These are phyloP conservation scores for Lagria hirta DNA, from an alignment of 2,888 invertebrate species.

Conservation along the genomic window DNA sequence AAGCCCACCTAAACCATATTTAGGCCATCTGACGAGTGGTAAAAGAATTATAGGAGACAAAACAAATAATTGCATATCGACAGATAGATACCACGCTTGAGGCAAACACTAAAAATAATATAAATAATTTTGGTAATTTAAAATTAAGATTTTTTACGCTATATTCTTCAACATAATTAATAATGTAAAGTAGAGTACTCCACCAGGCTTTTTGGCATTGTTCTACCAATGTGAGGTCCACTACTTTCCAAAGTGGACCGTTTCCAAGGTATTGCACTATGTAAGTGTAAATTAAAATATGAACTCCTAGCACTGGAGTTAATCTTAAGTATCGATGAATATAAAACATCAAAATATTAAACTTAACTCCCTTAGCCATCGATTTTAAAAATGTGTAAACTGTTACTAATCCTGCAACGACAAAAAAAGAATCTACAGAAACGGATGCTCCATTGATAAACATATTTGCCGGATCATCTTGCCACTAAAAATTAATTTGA, in stretches of 20 bases:
- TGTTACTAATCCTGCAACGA: conserved; percentile 61
- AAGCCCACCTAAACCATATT: conserved; percentile 2
- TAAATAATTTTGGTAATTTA: no score
- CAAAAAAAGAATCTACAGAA: conserved; percentile 65
- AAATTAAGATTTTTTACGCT: not conserved
- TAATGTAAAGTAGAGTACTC: conserved; percentile 20
- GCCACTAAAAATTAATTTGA: conserved; percentile 45
- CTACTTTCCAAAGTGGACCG: conserved; percentile 23
- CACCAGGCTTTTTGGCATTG: conserved; percentile 21
- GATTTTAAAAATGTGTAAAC: conserved; percentile 50
- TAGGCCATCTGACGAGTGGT: conserved; percentile 51
- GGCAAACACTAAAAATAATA: conserved; percentile 50
- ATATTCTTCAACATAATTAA: conserved; percentile 15
- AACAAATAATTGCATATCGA: conserved; percentile 60
- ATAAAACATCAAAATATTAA: conserved; percentile 42
- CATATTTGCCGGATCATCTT: conserved; percentile 23
- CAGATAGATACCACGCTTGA: conserved; percentile 61
- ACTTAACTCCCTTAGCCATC: conserved; percentile 36
- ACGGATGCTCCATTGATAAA: conserved; percentile 52
- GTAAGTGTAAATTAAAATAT: conserved; percentile 12
- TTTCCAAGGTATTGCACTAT: conserved; percentile 15
- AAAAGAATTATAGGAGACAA: conserved; percentile 59
- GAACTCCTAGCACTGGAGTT: conserved; percentile 40
- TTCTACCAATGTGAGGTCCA: conserved; percentile 6
- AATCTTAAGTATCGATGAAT: conserved; percentile 35